Evolutionary conservation across 2,888 invertebrate genomes (phyloP), one percentile per base, ranked within the genome.

Genomic region (Neocrepidodera transversa): DNA sequence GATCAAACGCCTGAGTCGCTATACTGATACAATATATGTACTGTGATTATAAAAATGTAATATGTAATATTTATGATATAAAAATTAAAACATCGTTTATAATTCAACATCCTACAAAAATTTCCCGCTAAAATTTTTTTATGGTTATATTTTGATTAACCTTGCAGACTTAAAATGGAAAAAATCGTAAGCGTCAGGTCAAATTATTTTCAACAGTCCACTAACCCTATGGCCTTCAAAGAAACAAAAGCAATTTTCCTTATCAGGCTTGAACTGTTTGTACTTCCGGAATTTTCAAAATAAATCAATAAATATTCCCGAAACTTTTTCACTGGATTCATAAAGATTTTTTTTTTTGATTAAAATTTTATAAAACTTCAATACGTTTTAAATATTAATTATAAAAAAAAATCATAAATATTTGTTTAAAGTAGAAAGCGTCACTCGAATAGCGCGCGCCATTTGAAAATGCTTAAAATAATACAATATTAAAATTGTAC

Each of bases 401-500:
- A 53, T 7, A 18, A 42, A 30, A n/a, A 32, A 20, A 42, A 32
- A 13, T 13, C 2, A 18, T 13, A 11, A 17, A 18, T 26, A 48
- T 16, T 47, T 17, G 10, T 18, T 49, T 14, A 11, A 17, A 45
- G n/a, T 16, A 32, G 1, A 47, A 32, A 40, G 50, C 55, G 56
- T 48, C 56, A 59, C 61, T 74, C 72, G 68, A 65, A 74, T 73
- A 68, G 76, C 76, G 76, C 75, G 75, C 77, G 76, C 76, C 74
- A 75, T 74, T 65, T 74, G 76, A 71, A 75, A 79, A 75, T 72
- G 66, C 74, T 76, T 70, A 75, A 78, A 74, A 77, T 76, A 77
- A 77, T 77, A 74, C 69, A 76, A 77, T 76, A 79, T 78, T 77
- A 78, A 78, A 77, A 78, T 76, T 68, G 68, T 61, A 61, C 65